Base-by-base conservation (phyloP, 2,888 invertebrate species). In the Drosophila gaucha region DNA sequence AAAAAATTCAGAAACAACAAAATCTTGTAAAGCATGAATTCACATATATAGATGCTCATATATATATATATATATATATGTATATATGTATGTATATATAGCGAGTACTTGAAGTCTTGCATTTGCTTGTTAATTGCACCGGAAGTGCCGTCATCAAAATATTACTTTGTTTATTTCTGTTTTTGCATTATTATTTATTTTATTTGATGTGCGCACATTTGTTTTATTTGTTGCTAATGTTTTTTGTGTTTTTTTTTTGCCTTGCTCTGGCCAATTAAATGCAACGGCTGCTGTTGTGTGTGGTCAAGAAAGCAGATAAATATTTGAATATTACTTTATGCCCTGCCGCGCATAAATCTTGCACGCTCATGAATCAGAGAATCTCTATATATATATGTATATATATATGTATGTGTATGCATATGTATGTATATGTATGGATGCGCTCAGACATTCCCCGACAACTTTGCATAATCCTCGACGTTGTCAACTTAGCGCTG, bases 121-220 rank as follows among this genome's bases (percentile, higher is more conserved):
- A 67, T 68, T 74, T 58, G 63, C 54, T 57, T 24, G 60, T 67
- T 87, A 87, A 82, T 85, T 78, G 86, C 82, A 72, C 75, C 83
- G 82, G 82, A 82, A 82, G 83, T 85, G 82, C 68, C 75, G 72
- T 82, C 88, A 82, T 70, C 60, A 66, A 65, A 67, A 60, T 46
- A 31, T 31, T 31, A 18, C 63, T 65, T 38, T 36, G 62, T 56
- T 70, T 58, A 39, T 43, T 58, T 54, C 52, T 43, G 30, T 30
- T 28, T 43, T 38, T 33, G 35, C 47, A 28, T 20, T 51, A 20
- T 51, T 51, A 30, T 9, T 51, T 58, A 18, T 47, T 51, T 51
- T 16, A 18, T 52, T 67, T 60, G 63, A 59, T 66, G 56, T n/a
- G 62, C 44, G 35, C 54, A 73, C 62, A 80, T 68, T 68, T 65